Percentiles rank a stretch among this genome's conserved stretches.
phyloP scores from a whole-genome alignment of 2,797 vertebrate species.

The Lepus oiostolus region DNA sequence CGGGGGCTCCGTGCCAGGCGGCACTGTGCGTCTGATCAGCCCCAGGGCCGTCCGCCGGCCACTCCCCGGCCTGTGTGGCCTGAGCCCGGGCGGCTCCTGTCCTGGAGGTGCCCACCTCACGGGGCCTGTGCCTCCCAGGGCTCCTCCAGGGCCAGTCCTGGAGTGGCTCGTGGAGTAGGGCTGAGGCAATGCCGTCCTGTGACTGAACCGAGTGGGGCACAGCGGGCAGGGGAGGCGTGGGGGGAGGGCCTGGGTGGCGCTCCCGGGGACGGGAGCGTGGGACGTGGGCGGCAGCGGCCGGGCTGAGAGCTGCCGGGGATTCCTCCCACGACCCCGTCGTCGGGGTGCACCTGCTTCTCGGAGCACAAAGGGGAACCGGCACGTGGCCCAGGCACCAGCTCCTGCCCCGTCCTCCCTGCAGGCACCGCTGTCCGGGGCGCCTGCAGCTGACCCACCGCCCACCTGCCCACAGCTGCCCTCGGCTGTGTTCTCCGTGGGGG shows the following conservation, averaged over 20 bases:
- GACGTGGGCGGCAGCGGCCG: too few relatives aligned
- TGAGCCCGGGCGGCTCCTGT: neutral
- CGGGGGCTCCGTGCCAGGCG: too few relatives aligned
- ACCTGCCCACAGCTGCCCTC: neutral
- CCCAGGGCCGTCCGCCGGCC: neutral
- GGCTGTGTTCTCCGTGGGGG: too few relatives aligned
- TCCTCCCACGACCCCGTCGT: too few relatives aligned
- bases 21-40: too few relatives aligned
- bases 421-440: neutral
- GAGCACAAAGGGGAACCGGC: neutral
- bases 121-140: neutral
- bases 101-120: neutral
- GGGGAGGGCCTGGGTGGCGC: too few relatives aligned
- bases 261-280: neutral
- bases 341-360: neutral
- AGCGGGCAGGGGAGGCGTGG: too few relatives aligned
- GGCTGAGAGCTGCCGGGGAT: too few relatives aligned
- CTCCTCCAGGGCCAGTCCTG: neutral
- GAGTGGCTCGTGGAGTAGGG: fast-evolving
- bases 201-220: neutral
- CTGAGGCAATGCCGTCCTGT: neutral
- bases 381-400: too few relatives aligned
- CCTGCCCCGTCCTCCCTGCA: too few relatives aligned
- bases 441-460: neutral
- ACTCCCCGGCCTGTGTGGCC: neutral